These are phyloP conservation scores for Lordiphosa fenestrarum DNA, from an alignment of 2,888 invertebrate species.

Conservation along the genomic window DNA sequence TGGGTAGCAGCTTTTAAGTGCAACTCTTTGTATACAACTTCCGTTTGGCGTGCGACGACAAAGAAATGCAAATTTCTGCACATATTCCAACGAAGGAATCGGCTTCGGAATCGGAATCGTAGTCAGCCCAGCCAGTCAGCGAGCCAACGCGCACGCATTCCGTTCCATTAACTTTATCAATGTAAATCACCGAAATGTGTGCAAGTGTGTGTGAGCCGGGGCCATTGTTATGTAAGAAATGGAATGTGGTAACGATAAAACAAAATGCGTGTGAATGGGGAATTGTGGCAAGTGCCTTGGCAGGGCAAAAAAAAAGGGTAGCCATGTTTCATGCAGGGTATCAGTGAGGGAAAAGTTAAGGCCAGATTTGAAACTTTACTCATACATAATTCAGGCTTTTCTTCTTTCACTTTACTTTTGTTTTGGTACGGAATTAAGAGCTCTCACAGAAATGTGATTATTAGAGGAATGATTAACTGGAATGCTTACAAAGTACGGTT, in stretches of 20 bases:
- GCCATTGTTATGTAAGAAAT: constrained; percentile 18
- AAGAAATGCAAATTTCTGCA: constrained; percentile 73
- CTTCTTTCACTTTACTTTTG: too few species aligned
- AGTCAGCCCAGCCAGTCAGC: constrained; percentile 44
- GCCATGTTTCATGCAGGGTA: too few species aligned
- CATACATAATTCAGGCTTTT: too few species aligned
- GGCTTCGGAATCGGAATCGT: constrained; percentile 36
- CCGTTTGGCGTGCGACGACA: constrained; percentile 64
- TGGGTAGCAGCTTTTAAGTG: constrained; percentile 64
- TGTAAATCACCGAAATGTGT: constrained; percentile 71
- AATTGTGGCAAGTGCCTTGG: constrained; percentile 2
- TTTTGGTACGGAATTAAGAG: too few species aligned
- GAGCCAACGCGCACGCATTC: constrained; percentile 60
- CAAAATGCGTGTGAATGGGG: constrained; percentile 31
- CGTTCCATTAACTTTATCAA: constrained; percentile 73
- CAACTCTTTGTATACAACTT: constrained; percentile 75
- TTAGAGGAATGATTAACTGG: too few species aligned
- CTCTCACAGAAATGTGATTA: too few species aligned
- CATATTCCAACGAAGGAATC: constrained; percentile 23
- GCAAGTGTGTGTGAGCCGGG: constrained; percentile 28
- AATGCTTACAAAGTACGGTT: too few species aligned
- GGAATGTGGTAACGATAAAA: constrained; percentile 50
- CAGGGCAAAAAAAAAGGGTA: neutral
- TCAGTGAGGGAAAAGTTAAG: neutral
- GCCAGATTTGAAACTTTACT: too few species aligned